Evolutionary conservation across 2,113 vertebrate genomes (phyloP).

Genomic region (Eulemur macaco): DNA sequence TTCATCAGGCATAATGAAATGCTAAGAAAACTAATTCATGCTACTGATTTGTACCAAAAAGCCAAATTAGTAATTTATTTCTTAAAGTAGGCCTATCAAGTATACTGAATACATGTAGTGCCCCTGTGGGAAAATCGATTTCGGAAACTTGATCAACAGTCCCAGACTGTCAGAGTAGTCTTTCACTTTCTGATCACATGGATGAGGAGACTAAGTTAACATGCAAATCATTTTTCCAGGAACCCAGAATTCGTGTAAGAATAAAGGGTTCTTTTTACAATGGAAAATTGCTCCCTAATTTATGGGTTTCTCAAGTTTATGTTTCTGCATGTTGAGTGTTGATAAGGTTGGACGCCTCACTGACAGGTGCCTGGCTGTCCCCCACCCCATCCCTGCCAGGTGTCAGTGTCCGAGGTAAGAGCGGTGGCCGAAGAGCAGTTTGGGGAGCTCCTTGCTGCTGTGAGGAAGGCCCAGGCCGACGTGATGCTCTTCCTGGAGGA

Average conservation of each 20-base stretch:
- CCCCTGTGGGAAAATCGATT: neutral
- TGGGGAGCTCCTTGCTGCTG: slow-evolving; percentile 80
- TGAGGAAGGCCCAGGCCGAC: slow-evolving; percentile 84
- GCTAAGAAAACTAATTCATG: neutral
- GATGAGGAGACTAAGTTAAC: neutral
- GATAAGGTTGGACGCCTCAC: neutral
- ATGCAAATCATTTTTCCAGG: neutral
- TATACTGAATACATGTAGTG: neutral
- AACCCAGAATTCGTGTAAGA: neutral
- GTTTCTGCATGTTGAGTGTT: neutral
- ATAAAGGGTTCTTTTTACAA: neutral
- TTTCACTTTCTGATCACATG: neutral
- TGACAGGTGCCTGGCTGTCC: neutral
- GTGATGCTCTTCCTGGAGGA: slow-evolving; percentile 86
- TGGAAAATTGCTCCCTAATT: neutral
- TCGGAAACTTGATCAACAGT: neutral
- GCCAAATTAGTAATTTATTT: neutral
- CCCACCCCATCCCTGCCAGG: slow-evolving; percentile 65
- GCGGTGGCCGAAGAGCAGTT: slow-evolving; percentile 86
- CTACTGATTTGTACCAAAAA: neutral
- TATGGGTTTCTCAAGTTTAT: neutral
- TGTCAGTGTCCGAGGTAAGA: slow-evolving; percentile 87
- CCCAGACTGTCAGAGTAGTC: neutral
- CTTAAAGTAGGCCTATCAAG: neutral
- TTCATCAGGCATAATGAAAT: neutral